Evolutionary conservation across 2,888 invertebrate species (phyloP), one percentile per base, ranked within the genome.

Genomic region (Nesidiocoris tenuis): DNA sequence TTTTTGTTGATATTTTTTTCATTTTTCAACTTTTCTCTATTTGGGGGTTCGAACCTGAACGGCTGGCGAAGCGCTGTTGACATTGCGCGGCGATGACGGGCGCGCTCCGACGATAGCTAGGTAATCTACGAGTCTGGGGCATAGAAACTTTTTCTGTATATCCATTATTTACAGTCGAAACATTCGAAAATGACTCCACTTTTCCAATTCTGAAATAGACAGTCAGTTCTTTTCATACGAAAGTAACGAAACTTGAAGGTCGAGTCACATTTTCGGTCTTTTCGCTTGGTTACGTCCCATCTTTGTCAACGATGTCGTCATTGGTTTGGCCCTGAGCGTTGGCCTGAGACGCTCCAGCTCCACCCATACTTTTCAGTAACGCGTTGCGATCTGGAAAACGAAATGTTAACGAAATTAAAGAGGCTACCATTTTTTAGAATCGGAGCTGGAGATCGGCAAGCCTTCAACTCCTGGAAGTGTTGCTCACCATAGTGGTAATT

Each of bases 91-190:
- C 75, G 87, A 86, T 75, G 88, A 87, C 81, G 94, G 92, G 80
- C 92, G 88, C 25, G 94, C 94, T 81, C 99, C 98, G 81, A 98
- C 97, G 82, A 99, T 94, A 81, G 98, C 94, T 83, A 99, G 87
- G 86, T 99, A 99, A 88, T 99, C 99, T 86, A 94, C 92, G 82
- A 94, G 86, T 81, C 94, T 90, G 82, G 94, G 94, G 84, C 94
- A 94, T 81, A 94, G 84, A 82, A 90, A 91, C 83, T 92, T 91
- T 83, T 91, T 90, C 84, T 93, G 93, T 80, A 87, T 86, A 82
- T 90, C 90, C 67, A 77, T 77, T 72, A 72, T 72, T 72, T 61
- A 72, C 72, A 72, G 19, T 61, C 71, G 16, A 2, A 16, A 16
- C 39, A 25, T 65, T 65, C 25, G 25, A 9, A 12, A 59, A 9